Base-by-base conservation (phyloP, 2,888 invertebrate species). In the Bellardia pandia region DNA sequence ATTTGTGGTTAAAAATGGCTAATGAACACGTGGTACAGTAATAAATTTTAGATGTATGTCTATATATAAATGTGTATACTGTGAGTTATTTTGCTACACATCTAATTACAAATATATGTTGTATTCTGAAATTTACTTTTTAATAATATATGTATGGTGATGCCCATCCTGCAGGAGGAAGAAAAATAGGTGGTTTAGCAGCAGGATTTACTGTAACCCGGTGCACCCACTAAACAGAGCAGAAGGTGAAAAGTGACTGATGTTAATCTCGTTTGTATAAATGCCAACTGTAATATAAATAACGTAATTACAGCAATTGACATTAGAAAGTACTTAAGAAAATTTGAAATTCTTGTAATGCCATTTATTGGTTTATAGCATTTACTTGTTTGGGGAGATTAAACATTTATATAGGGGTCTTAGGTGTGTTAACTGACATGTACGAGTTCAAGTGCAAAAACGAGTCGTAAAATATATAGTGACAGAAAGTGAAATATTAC, bases 311-410 rank as follows among this genome's bases (percentile, higher is more conserved):
- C 37, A 69, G 48, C 14, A 23, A 30, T 69, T 60, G 69, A 58
- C 58, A 69, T 69, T 33, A 60, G 58, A 78, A 78, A 69, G 60
- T 69, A 60, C 48, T 78, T 60, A 48, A 60, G 37, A 37, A 78
- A 11, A 42, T 66, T 77, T 56, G 6, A 56, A 56, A 42, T 42
- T 33, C 77, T 56, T 66, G 30, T 58, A 53, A 53, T 66, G 1
- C 4, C 45, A 45, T 56, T 33, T 30, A 68, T 58, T 68, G 77
- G 68, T 68, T 68, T 16, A 66, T 58, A 40, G 33, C 33, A 13
- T 33, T 14, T 51, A 2, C 14, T 56, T 23, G 11, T 30, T n/a
- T 9, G 40, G 8, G 4, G 7, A 48, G 33, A 51, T 76, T 40
- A 76, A 76, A 66, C n/a, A 40, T 53, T 64, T 40, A 37, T 40